Evolutionary conservation across 2,888 invertebrate genomes (phyloP).

Genomic region (Camptogramma bilineatum): DNA sequence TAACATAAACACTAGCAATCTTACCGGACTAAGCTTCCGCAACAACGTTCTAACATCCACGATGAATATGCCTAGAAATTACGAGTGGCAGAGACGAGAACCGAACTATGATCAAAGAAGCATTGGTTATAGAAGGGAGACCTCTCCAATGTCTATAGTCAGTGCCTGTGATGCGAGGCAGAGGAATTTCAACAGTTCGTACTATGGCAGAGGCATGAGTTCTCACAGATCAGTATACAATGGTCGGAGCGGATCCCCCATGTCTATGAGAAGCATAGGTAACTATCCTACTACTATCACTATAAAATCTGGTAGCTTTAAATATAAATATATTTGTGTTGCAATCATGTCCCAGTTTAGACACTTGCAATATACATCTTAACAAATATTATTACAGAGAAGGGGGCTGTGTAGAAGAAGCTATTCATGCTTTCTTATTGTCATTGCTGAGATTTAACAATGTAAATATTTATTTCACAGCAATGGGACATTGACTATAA

Average conservation of each 20-base stretch:
- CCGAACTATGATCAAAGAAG: constrained; percentile 58
- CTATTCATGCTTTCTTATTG: no score
- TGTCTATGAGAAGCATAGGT: constrained; percentile 70
- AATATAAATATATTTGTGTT: not conserved
- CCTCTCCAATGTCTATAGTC: constrained; percentile 61
- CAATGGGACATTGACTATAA: no score
- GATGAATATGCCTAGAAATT: constrained; percentile 58
- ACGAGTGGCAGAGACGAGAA: constrained; percentile 52
- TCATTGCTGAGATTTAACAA: no score
- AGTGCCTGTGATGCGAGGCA: constrained; percentile 57
- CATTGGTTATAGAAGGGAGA: constrained; percentile 58
- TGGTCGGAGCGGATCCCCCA: constrained; percentile 67
- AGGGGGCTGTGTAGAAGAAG: no score
- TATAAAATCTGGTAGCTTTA: not conserved
- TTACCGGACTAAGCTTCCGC: constrained; percentile 55
- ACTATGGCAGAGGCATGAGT: constrained; percentile 51
- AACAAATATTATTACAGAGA: no score
- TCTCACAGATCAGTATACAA: constrained; percentile 59
- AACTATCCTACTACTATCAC: not conserved
- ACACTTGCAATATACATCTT: no score
- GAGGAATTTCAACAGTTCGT: constrained; percentile 52
- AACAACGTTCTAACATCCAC: constrained; percentile 57
- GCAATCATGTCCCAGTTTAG: no score
- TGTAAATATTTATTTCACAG: no score
- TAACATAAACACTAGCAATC: constrained; percentile 54